A percentile compares a stretch with the other conserved stretches of the same genome.
Conservation (phyloP, 2,113 vertebrate genomes). For the Coptodon rendalli region DNA sequence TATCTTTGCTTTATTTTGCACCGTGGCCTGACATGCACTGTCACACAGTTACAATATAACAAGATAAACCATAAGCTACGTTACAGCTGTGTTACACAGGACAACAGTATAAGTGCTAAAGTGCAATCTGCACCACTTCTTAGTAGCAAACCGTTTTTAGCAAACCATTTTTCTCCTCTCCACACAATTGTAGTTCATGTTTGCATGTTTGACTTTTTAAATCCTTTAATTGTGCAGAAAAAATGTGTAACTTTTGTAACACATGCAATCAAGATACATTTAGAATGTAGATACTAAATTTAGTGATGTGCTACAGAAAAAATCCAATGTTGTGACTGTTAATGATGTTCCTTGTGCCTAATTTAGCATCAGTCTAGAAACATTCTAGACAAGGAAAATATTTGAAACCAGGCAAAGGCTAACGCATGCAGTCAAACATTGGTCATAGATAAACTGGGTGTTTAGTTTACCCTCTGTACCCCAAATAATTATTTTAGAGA, state of each 20-base stretch:
- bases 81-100: too few species aligned
- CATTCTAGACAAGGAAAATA: neutral
- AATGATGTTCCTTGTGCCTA: neutral
- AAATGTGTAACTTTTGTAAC: neutral
- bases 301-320: neutral
- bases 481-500: neutral
- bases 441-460: neutral
- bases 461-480: neutral
- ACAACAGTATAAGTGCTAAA: too few species aligned
- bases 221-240: neutral
- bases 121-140: neutral
- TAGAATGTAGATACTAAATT: neutral
- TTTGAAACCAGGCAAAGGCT: neutral
- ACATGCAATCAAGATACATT: neutral
- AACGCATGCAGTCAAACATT: neutral
- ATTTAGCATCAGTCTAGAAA: neutral
- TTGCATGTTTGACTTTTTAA: neutral
- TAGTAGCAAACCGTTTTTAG: neutral
- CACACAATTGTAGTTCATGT: neutral
- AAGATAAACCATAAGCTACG: neutral
- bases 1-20: neutral
- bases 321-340: neutral
- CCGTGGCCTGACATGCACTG: neutral
- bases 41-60: neutral
- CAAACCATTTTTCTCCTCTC: accelerated